Percentiles rank a stretch among this genome's conserved stretches.
These are phyloP conservation scores for Gonocerus acuteangulatus DNA, from an alignment of 2,888 invertebrate species.

Conservation along the genomic window DNA sequence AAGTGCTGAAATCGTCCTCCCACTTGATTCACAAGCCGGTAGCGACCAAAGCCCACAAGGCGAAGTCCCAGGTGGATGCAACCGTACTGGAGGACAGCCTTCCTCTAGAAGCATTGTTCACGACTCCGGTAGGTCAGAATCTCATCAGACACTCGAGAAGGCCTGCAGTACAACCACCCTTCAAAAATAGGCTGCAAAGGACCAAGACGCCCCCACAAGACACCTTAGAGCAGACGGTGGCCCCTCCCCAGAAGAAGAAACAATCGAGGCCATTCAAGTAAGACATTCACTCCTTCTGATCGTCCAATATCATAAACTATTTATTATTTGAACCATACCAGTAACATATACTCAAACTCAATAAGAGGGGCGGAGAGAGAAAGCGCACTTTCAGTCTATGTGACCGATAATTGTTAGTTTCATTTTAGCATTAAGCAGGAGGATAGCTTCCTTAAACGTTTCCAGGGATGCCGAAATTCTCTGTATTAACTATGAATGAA, in stretches of 20 bases:
- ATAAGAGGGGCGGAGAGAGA: too few species aligned
- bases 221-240: not conserved
- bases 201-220: conserved; percentile 23
- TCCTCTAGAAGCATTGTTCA: conserved; percentile 51
- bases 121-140: conserved; percentile 41
- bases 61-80: conserved; percentile 49
- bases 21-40: conserved; percentile 53
- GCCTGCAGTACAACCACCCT: conserved; percentile 40
- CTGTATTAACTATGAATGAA: too few species aligned
- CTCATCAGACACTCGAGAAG: conserved; percentile 49
- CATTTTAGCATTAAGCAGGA: too few species aligned
- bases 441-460: too few species aligned
- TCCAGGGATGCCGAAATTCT: too few species aligned
- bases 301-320: too few species aligned
- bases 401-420: too few species aligned
- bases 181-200: conserved; percentile 36
- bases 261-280: conserved; percentile 32
- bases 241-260: conserved; percentile 10
- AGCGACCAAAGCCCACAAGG: conserved; percentile 54
- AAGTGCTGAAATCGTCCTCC: conserved; percentile 71
- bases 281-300: too few species aligned
- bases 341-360: too few species aligned
- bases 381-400: too few species aligned
- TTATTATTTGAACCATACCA: too few species aligned
- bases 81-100: conserved; percentile 50